Base-by-base conservation (phyloP, 2,113 vertebrate genomes). In the Columbina picui region DNA sequence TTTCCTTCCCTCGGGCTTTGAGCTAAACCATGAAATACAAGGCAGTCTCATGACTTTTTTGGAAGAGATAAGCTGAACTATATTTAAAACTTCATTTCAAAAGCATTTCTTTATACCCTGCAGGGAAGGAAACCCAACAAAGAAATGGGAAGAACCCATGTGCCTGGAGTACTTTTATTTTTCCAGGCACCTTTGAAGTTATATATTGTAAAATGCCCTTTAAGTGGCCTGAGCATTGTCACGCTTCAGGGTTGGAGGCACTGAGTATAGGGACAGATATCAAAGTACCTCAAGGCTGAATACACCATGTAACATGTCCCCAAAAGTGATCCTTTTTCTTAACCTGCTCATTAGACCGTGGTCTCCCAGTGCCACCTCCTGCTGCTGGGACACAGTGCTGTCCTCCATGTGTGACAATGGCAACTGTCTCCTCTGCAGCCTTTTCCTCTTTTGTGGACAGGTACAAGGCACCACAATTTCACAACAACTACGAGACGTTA, bases 401-500 rank as follows among this genome's bases (percentile, higher is more conserved):
- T 71, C 29, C 32, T 34, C 0, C 0, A 4, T 4, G 10, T 34
- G 21, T 34, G 43, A 14, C 18, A 50, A 57, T 55, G 36, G 3
- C 39, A 38, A 6, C 1, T 2, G 21, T 53, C n/a, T 59, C 22
- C 56, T 84, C 36, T 83, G 49, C 59, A 93, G 92, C 81, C 15
- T 57, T 55, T 12, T 47, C 49, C 53, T 36, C 23, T 45, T 91
- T 19, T 60, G 32, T 75, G 74, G 81, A 16, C 94, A 99, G 99
- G 94, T 99, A 99, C 97, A 99, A 99, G 96, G 98, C 98, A 2
- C 95, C 81, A 21, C 96, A 95, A 29, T 98, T 96, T 82, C 98
- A 98, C 4, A 96, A 98, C 91, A 99, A 99, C 94, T 96, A 55
- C 1, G 98, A 99, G 93, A 98, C 67, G 9, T 68, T 99, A 59